Conservation (phyloP, 2,888 invertebrate species). For the Drosophila helvetica region DNA sequence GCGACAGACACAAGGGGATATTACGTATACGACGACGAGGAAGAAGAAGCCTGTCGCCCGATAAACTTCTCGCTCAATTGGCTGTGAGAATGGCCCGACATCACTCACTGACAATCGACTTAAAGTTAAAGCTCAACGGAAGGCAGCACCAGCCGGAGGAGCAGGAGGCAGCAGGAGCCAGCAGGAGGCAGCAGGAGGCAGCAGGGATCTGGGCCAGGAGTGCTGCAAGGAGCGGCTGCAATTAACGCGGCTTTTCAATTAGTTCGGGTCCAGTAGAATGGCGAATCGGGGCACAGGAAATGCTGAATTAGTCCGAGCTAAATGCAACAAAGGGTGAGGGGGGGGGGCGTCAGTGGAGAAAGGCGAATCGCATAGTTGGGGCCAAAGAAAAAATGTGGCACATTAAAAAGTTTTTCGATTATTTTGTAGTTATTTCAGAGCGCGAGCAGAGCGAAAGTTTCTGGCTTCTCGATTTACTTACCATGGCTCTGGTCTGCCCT, state of each 20-base stretch:
- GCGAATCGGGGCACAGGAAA: conserved; percentile 21
- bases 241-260: conserved; percentile 61
- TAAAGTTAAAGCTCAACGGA: neutral
- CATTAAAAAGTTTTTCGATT: conserved; percentile 66
- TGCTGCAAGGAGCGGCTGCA: conserved; percentile 13
- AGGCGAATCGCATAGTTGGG: conserved; percentile 43
- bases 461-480: neutral
- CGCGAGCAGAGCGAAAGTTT: neutral
- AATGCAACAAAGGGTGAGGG: conserved; percentile 36
- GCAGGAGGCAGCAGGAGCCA: neutral
- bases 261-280: neutral
- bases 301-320: conserved; percentile 56
- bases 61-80: conserved; percentile 59
- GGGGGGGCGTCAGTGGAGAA: neutral
- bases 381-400: neutral
- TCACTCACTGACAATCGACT: conserved; percentile 4
- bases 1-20: conserved; percentile 29
- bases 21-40: conserved; percentile 58
- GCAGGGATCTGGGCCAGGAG: neutral
- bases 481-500: too few species aligned
- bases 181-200: too few species aligned
- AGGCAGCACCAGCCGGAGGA: neutral
- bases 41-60: neutral
- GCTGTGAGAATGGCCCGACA: conserved; percentile 57
- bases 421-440: conserved; percentile 48